A percentile compares a stretch with the other conserved stretches of the same genome.
Evolutionary conservation across 1,140 invertebrate genomes (phyloP).

Genomic region (Halesus radiatus): DNA sequence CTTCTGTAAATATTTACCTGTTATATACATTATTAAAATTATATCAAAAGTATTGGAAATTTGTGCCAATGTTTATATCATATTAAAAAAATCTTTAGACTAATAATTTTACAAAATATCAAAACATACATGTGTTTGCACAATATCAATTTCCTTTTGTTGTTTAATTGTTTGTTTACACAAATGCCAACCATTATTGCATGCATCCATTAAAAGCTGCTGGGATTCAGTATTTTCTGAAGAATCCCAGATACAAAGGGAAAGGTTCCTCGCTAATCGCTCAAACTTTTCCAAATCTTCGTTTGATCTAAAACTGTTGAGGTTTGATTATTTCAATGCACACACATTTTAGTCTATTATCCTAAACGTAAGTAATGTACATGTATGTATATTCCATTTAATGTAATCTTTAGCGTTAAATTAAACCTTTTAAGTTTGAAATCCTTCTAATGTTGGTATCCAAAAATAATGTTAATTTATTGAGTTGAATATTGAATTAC

Average conservation of each 20-base stretch:
- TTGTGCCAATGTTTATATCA: slow-evolving; percentile 57
- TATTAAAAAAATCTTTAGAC: slow-evolving; percentile 53
- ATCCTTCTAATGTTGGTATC: slow-evolving; percentile 47
- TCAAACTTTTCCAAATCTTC: too few relatives aligned
- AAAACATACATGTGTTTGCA: slow-evolving; percentile 3
- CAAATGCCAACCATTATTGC: too few relatives aligned
- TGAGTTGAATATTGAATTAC: slow-evolving; percentile 36
- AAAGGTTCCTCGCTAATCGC: too few relatives aligned
- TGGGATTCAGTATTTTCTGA: too few relatives aligned
- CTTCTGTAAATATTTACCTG: slow-evolving; percentile 56
- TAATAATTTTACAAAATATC: slow-evolving; percentile 34
- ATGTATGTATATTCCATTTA: slow-evolving; percentile 46
- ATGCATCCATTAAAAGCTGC: too few relatives aligned
- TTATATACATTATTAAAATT: slow-evolving; percentile 55
- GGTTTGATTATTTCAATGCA: background rate
- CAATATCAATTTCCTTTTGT: slow-evolving; percentile 24
- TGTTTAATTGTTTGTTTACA: too few relatives aligned
- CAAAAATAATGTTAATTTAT: slow-evolving; percentile 41
- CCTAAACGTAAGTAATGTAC: slow-evolving; percentile 35
- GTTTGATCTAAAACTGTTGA: too few relatives aligned
- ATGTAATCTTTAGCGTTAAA: slow-evolving; percentile 45
- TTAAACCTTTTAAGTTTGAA: slow-evolving; percentile 48
- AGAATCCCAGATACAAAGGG: too few relatives aligned
- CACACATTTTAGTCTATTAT: slow-evolving; percentile 39
- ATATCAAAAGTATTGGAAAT: slow-evolving; percentile 58